Percentiles rank a stretch among this genome's conserved stretches.
Evolutionary conservation across 1,140 invertebrate genomes (phyloP).

Genomic region (Ceratina japonica): DNA sequence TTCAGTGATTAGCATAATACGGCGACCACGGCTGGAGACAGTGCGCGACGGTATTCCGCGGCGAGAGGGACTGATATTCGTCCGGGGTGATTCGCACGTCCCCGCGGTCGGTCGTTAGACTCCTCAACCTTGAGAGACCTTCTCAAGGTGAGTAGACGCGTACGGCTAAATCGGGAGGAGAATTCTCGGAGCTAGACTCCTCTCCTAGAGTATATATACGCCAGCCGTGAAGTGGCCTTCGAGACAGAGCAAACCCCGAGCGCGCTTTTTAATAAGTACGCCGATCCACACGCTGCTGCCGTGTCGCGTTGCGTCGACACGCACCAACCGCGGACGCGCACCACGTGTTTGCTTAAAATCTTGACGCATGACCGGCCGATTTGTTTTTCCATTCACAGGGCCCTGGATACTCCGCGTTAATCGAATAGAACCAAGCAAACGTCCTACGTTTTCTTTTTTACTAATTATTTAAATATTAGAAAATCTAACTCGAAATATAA

Average conservation of each 20-base stretch:
- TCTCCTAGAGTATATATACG: slow-evolving; percentile 62
- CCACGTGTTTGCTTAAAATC: slow-evolving; percentile 67
- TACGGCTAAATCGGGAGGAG: slow-evolving; percentile 60
- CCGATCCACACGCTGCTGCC: not conserved
- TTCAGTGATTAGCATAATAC: not conserved
- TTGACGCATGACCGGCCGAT: slow-evolving; percentile 60
- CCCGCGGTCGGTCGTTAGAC: slow-evolving; percentile 55
- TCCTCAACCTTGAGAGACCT: slow-evolving; percentile 64
- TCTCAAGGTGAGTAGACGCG: slow-evolving; percentile 65
- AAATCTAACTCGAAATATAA: too few relatives aligned
- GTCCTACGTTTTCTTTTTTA: too few relatives aligned
- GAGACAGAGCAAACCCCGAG: slow-evolving; percentile 61
- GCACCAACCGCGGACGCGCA: slow-evolving; percentile 32
- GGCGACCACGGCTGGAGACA: not conserved
- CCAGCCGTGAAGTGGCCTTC: slow-evolving; percentile 58
- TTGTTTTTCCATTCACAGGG: slow-evolving; percentile 60
- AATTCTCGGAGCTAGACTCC: slow-evolving; percentile 65
- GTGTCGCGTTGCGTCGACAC: slow-evolving; percentile 41
- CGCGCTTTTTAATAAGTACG: slow-evolving; percentile 52
- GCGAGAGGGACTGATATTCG: not conserved
- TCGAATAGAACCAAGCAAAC: not conserved
- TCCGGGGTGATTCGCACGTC: slow-evolving; percentile 6
- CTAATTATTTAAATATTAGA: too few relatives aligned
- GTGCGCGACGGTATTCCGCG: not conserved
- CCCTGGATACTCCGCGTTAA: slow-evolving; percentile 18